Conservation (phyloP, 1,140 invertebrate species). For the Listronotus oregonensis region DNA sequence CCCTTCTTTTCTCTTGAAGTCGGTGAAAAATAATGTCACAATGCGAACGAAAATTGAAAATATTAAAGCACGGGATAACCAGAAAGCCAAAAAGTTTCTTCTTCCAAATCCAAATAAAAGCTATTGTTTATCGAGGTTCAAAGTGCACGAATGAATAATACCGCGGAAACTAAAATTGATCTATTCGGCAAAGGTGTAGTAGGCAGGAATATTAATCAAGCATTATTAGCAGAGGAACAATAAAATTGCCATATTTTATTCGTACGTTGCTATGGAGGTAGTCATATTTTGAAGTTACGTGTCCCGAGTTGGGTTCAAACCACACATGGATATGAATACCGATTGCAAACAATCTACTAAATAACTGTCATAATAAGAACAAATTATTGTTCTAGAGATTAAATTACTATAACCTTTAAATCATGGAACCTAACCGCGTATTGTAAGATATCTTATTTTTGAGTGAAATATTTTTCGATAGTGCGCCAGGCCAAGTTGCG, state of each 20-base stretch:
- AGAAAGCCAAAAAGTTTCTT: constrained; percentile 20
- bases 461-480: no score
- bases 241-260: constrained; percentile 31
- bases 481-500: no score
- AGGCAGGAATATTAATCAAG: constrained; percentile 27
- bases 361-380: constrained; percentile 20
- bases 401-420: no score
- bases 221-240: constrained; percentile 34
- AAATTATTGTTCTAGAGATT: no score
- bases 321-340: constrained; percentile 5
- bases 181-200: constrained; percentile 17
- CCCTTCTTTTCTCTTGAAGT: no score
- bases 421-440: no score
- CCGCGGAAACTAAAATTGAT: constrained; percentile 21
- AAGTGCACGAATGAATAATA: constrained; percentile 26
- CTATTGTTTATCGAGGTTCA: constrained; percentile 18
- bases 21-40: no score
- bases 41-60: constrained; percentile 12
- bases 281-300: constrained; percentile 23
- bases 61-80: not conserved
- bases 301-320: constrained; percentile 3
- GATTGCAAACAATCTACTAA: constrained; percentile 28
- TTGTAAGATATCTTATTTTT: no score
- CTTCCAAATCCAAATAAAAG: constrained; percentile 1
- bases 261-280: constrained; percentile 6